A percentile compares a stretch with the other conserved stretches of the same genome.
These are phyloP conservation scores for Ageneiosus marmoratus DNA, from an alignment of 2,113 vertebrate genomes.

Conservation along the genomic window DNA sequence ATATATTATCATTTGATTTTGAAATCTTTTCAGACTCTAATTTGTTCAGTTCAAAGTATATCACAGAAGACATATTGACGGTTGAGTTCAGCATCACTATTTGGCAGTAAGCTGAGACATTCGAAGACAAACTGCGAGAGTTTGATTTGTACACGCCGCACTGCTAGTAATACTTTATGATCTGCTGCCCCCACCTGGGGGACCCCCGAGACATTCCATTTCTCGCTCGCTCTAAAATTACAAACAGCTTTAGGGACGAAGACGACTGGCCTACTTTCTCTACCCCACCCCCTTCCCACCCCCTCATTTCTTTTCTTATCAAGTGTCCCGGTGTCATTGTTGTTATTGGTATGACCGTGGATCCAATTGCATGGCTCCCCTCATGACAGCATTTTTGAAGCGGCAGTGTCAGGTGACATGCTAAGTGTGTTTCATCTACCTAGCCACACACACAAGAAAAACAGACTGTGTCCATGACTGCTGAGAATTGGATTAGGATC, in stretches of 20 bases:
- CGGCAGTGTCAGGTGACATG: conserved; percentile 43
- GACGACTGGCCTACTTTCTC: conserved; percentile 5
- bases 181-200: conserved; percentile 61
- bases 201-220: conserved; percentile 44
- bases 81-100: conserved; percentile 16
- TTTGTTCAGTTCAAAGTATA: neutral
- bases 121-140: conserved; percentile 48
- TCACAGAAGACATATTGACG: conserved; percentile 9
- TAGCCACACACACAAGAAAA: conserved; percentile 28
- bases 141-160: conserved; percentile 22
- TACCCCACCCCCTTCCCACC: neutral
- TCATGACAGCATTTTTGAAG: conserved; percentile 38
- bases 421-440: conserved; percentile 50
- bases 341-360: conserved; percentile 34
- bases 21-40: neutral
- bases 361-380: conserved; percentile 32
- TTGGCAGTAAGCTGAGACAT: conserved; percentile 50
- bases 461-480: conserved; percentile 33
- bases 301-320: conserved; percentile 34
- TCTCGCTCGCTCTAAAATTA: conserved; percentile 43
- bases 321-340: conserved; percentile 37
- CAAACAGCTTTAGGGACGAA: conserved; percentile 43
- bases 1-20: neutral
- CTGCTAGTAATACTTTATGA: conserved; percentile 36
- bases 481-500: conserved; percentile 42